Evolutionary conservation across 1,140 invertebrate genomes (phyloP).

Genomic region (Musca vetustissima): DNA sequence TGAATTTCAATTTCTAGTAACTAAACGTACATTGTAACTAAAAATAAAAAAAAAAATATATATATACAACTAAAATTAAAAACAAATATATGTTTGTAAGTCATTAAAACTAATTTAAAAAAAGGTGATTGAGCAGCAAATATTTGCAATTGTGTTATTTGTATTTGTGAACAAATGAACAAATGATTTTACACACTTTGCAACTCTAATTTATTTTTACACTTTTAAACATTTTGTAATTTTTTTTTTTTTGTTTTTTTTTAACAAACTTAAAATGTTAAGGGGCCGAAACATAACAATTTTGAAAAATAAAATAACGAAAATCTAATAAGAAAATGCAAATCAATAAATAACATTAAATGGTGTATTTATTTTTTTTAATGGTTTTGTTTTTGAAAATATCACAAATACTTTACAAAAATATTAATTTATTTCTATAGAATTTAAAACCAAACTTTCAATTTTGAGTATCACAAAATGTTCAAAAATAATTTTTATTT

Average conservation of each 20-base stretch:
- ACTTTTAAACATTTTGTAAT: slow-evolving; percentile 48
- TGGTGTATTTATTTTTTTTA: slow-evolving; percentile 25
- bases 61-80: slow-evolving; percentile 39
- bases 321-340: background rate
- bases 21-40: slow-evolving; percentile 45
- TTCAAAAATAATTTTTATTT: slow-evolving; percentile 46
- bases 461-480: slow-evolving; percentile 55
- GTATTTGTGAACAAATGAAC: slow-evolving; percentile 4
- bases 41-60: slow-evolving; percentile 31
- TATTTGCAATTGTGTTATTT: background rate
- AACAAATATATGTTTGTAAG: background rate
- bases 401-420: slow-evolving; percentile 43
- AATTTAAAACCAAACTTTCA: slow-evolving; percentile 28
- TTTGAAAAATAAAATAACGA: slow-evolving; percentile 40
- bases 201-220: slow-evolving; percentile 48
- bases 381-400: slow-evolving; percentile 40
- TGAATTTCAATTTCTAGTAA: slow-evolving; percentile 18
- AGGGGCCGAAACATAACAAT: slow-evolving; percentile 49
- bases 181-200: slow-evolving; percentile 15
- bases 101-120: background rate
- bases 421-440: background rate
- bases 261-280: slow-evolving; percentile 34
- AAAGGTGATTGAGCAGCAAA: background rate
- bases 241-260: too few relatives aligned
- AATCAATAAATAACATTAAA: slow-evolving; percentile 11